phyloP scores from a whole-genome alignment of 2,113 vertebrate genomes.

The Vulpes vulpes region DNA sequence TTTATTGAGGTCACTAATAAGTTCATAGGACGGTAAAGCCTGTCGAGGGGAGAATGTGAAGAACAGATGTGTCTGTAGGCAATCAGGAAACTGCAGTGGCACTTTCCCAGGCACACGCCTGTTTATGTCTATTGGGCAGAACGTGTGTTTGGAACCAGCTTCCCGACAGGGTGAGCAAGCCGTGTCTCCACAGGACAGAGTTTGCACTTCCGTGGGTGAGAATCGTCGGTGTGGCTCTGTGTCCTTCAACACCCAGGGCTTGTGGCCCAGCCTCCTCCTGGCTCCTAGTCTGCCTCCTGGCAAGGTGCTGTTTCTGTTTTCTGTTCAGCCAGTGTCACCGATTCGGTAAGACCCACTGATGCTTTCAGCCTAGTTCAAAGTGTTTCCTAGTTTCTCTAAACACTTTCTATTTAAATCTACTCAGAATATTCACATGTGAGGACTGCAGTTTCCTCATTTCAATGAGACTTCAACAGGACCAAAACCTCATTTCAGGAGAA shows the following conservation, averaged over 20 bases:
- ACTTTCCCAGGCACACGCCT: background rate
- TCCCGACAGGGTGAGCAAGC: background rate
- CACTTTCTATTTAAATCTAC: background rate
- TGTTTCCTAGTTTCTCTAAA: background rate
- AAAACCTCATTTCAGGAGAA: background rate
- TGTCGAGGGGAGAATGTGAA: background rate
- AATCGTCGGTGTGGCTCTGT: fast-evolving
- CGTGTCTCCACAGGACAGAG: background rate
- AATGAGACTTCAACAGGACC: no score
- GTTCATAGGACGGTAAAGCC: background rate
- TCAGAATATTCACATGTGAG: background rate
- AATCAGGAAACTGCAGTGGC: background rate
- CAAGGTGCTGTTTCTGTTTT: background rate
- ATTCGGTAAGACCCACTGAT: background rate
- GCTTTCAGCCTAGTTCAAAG: background rate
- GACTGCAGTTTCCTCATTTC: background rate
- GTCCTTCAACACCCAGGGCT: fast-evolving
- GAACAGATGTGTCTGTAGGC: background rate
- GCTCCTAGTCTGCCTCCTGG: background rate
- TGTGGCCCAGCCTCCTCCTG: fast-evolving
- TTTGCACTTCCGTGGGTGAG: background rate
- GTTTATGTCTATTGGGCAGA: background rate
- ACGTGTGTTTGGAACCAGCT: background rate
- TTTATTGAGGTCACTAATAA: no score
- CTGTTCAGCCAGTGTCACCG: background rate